These are phyloP conservation scores for Drosophila infuscata DNA, from an alignment of 2,888 invertebrate species.

Conservation along the genomic window DNA sequence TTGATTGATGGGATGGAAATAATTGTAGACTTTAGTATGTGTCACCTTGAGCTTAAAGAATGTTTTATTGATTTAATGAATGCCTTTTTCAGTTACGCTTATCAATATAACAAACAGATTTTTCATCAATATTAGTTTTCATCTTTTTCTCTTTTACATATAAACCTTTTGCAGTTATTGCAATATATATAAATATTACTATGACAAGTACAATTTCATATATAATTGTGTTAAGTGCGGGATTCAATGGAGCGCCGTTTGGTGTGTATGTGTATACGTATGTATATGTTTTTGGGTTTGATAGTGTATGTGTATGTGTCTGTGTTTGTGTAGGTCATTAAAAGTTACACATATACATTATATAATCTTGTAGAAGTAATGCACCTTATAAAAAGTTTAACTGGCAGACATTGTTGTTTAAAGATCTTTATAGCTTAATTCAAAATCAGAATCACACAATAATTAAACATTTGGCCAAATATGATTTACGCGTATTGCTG, in stretches of 20 bases:
- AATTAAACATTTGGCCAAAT: slow-evolving; percentile 45
- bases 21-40: background rate
- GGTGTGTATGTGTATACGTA: slow-evolving; percentile 40
- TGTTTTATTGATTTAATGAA: slow-evolving; percentile 79
- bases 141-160: slow-evolving; percentile 50
- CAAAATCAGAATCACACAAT: slow-evolving; percentile 52
- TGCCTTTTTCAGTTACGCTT: slow-evolving; percentile 72
- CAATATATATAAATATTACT: slow-evolving; percentile 73
- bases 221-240: slow-evolving; percentile 56
- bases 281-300: slow-evolving; percentile 6
- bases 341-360: slow-evolving; percentile 47
- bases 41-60: slow-evolving; percentile 69
- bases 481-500: slow-evolving; percentile 48
- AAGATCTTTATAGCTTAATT: slow-evolving; percentile 55
- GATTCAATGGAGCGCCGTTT: slow-evolving; percentile 43
- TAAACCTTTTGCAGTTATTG: slow-evolving; percentile 65
- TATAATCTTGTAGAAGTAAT: slow-evolving; percentile 58
- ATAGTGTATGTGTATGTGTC: slow-evolving; percentile 5
- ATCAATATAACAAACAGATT: slow-evolving; percentile 81
- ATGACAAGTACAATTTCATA: slow-evolving; percentile 70
- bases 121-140: slow-evolving; percentile 65
- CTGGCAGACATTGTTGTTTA: slow-evolving; percentile 66
- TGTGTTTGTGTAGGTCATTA: slow-evolving; percentile 47
- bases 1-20: background rate
- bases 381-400: slow-evolving; percentile 63